These are phyloP conservation scores for Crotalus helleri DNA, from an alignment of 2,113 vertebrate genomes.

Conservation along the genomic window DNA sequence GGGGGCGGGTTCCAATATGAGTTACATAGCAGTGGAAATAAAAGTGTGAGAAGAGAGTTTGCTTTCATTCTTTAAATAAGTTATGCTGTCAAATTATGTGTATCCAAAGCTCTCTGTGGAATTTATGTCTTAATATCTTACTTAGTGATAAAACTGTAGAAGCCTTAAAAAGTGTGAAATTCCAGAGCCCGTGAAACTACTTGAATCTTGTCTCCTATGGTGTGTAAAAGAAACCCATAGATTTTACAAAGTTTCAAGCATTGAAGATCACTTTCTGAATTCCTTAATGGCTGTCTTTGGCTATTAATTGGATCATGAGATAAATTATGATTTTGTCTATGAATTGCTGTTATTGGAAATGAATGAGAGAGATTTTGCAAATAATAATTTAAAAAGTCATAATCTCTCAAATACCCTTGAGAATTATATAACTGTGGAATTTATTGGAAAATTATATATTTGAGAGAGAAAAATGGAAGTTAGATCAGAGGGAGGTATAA, in stretches of 20 bases:
- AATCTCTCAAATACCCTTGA: not conserved
- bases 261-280: not conserved
- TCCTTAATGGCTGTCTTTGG: not conserved
- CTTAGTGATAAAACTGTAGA: not conserved
- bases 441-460: not conserved
- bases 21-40: not conserved
- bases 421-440: not conserved
- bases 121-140: not conserved
- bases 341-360: not conserved
- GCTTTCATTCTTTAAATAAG: not conserved
- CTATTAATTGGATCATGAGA: not conserved
- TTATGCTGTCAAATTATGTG: not conserved
- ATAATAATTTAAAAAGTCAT: not conserved
- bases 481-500: not conserved
- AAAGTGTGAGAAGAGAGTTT: not conserved
- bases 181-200: not conserved
- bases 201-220: not conserved
- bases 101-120: not conserved
- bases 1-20: not conserved
- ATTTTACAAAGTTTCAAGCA: not conserved
- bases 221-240: not conserved
- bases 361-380: not conserved
- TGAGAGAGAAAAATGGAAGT: not conserved
- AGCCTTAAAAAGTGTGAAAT: not conserved
- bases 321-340: not conserved